Base-by-base conservation (phyloP, 2,113 vertebrate species). In the Oreamnos americanus region DNA sequence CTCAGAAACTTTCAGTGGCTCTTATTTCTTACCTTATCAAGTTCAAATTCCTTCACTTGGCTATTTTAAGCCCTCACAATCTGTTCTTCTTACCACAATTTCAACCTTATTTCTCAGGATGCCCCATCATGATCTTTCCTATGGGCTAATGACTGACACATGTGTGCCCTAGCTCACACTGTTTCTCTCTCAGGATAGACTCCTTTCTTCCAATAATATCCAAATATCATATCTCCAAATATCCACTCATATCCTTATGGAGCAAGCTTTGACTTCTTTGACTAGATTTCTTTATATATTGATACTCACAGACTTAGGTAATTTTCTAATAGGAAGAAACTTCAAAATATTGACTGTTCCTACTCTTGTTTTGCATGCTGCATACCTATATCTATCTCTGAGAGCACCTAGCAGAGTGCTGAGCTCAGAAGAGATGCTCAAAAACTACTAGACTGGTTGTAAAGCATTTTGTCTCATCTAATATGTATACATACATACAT, bases 321-420 rank as follows among this genome's bases (percentile, higher is more conserved):
- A 57, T 74, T 95, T 95, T 95, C 25, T 53, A 96, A 90, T 26
- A 87, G 93, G 78, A 88, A 87, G 45, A 95, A 28, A 64, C 28
- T 81, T 60, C 55, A 78, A 55, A 71, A 87, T 91, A 94, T 8
- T 64, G 53, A 94, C 49, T 58, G 6, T 3, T 64, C 30, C 51
- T 87, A 74, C 30, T 62, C 71, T 91, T 26, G 7, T 87, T 90
- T 92, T 78, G 30, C 71, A 49, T 53, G 25, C 76, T 21, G 62
- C 14, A 19, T 74, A 97, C 30, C 6, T 43, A 28, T 16, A 53
- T 33, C 67, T 78, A 49, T 47, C 53, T 64, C 25, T 49, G 57
- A 53, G 15, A 81, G 51, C 53, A 82, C 13, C 67, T 62, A 79
- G 26, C 14, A 49, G 33, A 89, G 13, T 57, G 64, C 51, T 51